Evolutionary conservation across 2,113 vertebrate species (phyloP).

Genomic region (Xenopus borealis): DNA sequence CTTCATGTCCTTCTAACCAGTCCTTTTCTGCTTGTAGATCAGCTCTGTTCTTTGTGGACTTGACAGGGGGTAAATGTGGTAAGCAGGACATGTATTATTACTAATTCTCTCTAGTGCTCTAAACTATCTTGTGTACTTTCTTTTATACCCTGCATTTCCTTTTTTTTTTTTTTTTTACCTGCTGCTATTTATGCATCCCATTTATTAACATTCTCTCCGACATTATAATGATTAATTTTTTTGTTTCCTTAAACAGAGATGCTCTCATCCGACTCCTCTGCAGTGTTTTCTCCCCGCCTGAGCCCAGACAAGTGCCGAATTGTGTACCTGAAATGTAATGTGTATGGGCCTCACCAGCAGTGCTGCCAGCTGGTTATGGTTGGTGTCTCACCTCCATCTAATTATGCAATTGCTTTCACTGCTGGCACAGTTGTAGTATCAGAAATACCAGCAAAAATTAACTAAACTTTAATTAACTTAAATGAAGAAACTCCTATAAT

Average conservation of each 20-base stretch:
- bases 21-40: conserved; percentile 66
- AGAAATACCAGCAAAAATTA: too few species aligned
- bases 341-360: conserved; percentile 81
- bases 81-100: conserved; percentile 48
- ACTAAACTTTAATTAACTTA: too few species aligned
- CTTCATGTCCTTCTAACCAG: background rate
- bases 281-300: conserved; percentile 82
- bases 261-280: conserved; percentile 69
- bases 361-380: conserved; percentile 84
- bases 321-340: conserved; percentile 74
- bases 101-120: background rate
- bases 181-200: background rate
- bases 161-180: too few species aligned
- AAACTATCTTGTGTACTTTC: too few species aligned
- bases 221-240: background rate
- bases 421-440: too few species aligned
- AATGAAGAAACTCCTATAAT: too few species aligned
- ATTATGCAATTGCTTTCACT: too few species aligned
- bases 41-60: conserved; percentile 84
- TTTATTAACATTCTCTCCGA: background rate
- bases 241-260: conserved; percentile 65
- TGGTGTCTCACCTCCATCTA: conserved; percentile 41
- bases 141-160: too few species aligned
- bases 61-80: conserved; percentile 80
- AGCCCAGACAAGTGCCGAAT: conserved; percentile 86